Percentiles rank a stretch among this genome's conserved stretches.
phyloP scores from a whole-genome alignment of 2,113 vertebrate species.

The Procapra przewalskii region DNA sequence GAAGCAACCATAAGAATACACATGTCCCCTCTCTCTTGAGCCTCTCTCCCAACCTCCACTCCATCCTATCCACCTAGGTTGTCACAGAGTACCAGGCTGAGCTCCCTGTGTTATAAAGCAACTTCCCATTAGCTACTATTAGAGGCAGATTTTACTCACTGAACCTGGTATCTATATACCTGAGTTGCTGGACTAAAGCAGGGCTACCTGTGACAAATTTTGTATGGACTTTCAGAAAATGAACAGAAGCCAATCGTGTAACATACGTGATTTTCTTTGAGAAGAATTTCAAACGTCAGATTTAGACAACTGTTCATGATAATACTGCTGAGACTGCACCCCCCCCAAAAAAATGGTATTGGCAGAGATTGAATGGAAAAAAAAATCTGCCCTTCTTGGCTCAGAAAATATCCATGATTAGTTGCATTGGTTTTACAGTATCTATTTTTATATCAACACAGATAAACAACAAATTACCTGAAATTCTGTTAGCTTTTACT shows the following conservation, averaged over 20 bases:
- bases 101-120: background rate
- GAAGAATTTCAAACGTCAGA: background rate
- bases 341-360: background rate
- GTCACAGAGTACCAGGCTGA: background rate
- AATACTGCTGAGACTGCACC: background rate
- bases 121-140: background rate
- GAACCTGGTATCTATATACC: background rate
- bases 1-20: background rate
- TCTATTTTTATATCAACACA: background rate
- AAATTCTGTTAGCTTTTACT: background rate
- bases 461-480: background rate
- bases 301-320: background rate
- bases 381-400: background rate
- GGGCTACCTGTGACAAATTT: background rate
- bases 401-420: background rate
- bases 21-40: background rate
- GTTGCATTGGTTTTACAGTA: background rate
- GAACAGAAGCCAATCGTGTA: background rate
- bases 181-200: background rate
- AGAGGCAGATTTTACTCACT: background rate
- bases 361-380: background rate
- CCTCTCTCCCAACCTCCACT: background rate
- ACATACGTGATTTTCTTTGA: conserved; percentile 6
- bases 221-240: background rate
- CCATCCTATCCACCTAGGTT: background rate